Evolutionary conservation across 2,888 invertebrate genomes (phyloP), one percentile per base, ranked within the genome.

Genomic region (Nomada ruficornis): DNA sequence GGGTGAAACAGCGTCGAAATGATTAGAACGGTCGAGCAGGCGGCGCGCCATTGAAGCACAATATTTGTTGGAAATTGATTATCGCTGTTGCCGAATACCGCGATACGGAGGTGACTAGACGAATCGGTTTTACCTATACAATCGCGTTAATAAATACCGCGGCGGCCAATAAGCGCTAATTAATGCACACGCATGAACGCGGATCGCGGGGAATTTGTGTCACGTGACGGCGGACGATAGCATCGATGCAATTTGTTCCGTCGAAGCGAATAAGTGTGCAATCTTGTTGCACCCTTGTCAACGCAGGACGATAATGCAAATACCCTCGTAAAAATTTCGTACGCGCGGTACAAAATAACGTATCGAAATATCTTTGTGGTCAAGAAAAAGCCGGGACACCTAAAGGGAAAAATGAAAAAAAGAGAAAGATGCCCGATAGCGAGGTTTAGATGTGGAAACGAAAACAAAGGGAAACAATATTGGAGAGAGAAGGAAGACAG

Each of bases 121-220:
- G 81, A 88, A 86, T 85, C 88, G 83, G 84, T 84, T 88, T 86
- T 84, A 70, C 83, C 72, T 71, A 29, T 74, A 85, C 85, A 88
- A 88, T 88, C 81, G 82, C 83, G 84, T 83, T 88, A 85, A 88
- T 86, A 88, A 86, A 88, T 86, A 86, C 81, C 85, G 83, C 82
- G 63, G 86, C 77, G 86, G 83, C 84, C 83, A 84, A 70, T 80
- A 73, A 78, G 77, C 82, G 87, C 85, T 88, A 88, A 88, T 88
- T 88, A 87, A 88, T 88, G 86, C 85, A 82, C 80, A 83, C 80
- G 77, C 83, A 75, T 79, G 69, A n/a, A 52, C 77, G 50, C 72
- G 77, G 80, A 85, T 87, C 85, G 83, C 75, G 73, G 83, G 74
- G 83, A 83, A 85, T 82, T 85, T 72, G 78, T 69, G 86, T 80